phyloP scores from a whole-genome alignment of 2,888 invertebrate genomes.

The Ellobium chinense region DNA sequence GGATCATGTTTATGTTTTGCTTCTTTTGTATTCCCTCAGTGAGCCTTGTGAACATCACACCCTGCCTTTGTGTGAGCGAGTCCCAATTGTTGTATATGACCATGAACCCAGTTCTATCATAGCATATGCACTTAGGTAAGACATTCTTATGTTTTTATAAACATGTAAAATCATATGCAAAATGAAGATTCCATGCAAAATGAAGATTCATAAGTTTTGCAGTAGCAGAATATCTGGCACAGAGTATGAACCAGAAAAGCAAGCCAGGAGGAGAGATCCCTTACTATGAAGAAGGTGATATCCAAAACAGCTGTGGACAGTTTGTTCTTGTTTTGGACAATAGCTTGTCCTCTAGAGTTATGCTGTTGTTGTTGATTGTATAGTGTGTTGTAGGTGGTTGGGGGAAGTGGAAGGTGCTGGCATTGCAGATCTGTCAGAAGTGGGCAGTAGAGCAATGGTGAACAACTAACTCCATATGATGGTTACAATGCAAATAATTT shows the following conservation, averaged over 20 bases:
- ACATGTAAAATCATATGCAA: too few relatives aligned
- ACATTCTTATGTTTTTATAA: neutral
- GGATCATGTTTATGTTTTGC: neutral
- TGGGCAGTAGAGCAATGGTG: too few relatives aligned
- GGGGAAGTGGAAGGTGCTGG: too few relatives aligned
- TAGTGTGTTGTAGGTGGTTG: neutral
- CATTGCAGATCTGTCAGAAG: too few relatives aligned
- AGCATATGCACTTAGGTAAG: constrained; percentile 86
- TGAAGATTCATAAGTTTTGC: neutral
- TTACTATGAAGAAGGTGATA: neutral
- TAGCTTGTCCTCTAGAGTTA: neutral
- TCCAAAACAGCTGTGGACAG: too few relatives aligned
- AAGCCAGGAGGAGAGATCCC: too few relatives aligned
- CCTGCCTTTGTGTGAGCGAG: constrained; percentile 80
- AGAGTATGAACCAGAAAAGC: too few relatives aligned
- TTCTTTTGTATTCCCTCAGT: too few relatives aligned
- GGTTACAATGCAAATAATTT: too few relatives aligned
- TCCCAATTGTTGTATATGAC: constrained; percentile 85
- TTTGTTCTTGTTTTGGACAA: neutral
- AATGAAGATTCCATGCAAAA: neutral
- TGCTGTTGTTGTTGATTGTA: neutral
- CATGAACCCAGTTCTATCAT: constrained; percentile 91
- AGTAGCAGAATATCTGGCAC: too few relatives aligned
- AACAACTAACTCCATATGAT: too few relatives aligned
- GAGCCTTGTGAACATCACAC: constrained; percentile 86